A percentile compares a stretch with the other conserved stretches of the same genome.
Evolutionary conservation across 2,888 invertebrate genomes (phyloP).

Genomic region (Watsonalla binaria): DNA sequence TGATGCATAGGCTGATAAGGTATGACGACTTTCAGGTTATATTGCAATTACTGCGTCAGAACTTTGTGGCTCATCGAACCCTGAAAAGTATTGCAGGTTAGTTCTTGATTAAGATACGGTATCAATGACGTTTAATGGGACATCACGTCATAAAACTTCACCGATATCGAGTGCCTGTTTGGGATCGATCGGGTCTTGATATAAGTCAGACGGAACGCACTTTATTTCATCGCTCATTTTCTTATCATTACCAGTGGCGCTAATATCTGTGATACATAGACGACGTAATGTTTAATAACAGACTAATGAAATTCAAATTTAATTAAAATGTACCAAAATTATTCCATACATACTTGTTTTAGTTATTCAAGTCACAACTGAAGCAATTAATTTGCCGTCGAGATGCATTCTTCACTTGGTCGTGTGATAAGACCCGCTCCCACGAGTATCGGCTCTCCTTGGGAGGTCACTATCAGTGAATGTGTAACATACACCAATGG

Average conservation of each 20-base stretch:
- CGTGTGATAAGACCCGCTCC: not conserved
- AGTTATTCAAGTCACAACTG: no score
- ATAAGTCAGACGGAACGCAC: not conserved
- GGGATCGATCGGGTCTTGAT: not conserved
- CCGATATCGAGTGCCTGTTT: no score
- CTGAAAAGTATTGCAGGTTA: not conserved
- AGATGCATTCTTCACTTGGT: not conserved
- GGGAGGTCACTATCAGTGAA: conserved; percentile 1
- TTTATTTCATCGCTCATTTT: not conserved
- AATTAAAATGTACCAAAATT: not conserved
- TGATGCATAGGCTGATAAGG: not conserved
- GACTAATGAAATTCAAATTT: no score
- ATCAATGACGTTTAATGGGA: not conserved
- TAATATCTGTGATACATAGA: not conserved
- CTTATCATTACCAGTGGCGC: not conserved
- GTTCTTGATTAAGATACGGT: not conserved
- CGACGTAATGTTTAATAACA: no score
- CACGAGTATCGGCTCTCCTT: not conserved
- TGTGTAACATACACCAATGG: not conserved
- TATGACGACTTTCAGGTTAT: not conserved
- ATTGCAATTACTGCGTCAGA: not conserved
- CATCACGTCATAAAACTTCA: no score
- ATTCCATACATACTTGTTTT: no score
- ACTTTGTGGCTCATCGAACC: not conserved
- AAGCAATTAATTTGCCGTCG: no score